phyloP scores from a whole-genome alignment of 2,113 vertebrate genomes.

The Antigone vipio region DNA sequence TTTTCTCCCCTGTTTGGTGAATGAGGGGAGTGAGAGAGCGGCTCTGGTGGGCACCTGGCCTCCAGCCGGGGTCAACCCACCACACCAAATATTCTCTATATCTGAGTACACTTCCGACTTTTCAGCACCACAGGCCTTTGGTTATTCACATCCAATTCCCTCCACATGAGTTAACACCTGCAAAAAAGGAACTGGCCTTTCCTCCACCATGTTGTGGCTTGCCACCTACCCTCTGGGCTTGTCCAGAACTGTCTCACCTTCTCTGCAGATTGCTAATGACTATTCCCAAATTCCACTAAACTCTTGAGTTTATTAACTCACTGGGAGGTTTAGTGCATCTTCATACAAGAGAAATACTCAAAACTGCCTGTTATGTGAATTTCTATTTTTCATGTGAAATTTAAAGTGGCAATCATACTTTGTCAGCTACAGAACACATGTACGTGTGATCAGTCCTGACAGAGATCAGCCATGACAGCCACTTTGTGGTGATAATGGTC shows the following conservation, averaged over 20 bases:
- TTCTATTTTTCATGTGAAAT: not conserved
- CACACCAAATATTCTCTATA: not conserved
- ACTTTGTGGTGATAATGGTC: not conserved
- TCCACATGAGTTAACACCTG: not conserved
- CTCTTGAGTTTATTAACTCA: not conserved
- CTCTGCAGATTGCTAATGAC: not conserved
- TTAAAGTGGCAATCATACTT: not conserved
- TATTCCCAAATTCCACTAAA: not conserved
- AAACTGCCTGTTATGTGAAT: not conserved
- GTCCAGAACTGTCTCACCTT: not conserved
- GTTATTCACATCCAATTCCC: not conserved
- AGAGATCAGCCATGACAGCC: not conserved
- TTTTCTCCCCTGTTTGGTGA: too few relatives aligned
- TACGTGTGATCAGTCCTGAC: not conserved
- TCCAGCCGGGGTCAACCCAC: too few relatives aligned
- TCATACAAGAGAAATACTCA: not conserved
- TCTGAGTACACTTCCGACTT: not conserved
- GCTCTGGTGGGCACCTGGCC: too few relatives aligned
- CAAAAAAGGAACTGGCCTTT: not conserved
- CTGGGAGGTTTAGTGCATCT: not conserved
- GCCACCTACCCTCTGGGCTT: not conserved
- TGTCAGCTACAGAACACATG: not conserved
- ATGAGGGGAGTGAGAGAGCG: too few relatives aligned
- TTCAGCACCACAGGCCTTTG: not conserved
- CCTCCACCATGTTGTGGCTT: not conserved